Evolutionary conservation across 2,888 invertebrate genomes (phyloP).

Genomic region (Phania funesta): DNA sequence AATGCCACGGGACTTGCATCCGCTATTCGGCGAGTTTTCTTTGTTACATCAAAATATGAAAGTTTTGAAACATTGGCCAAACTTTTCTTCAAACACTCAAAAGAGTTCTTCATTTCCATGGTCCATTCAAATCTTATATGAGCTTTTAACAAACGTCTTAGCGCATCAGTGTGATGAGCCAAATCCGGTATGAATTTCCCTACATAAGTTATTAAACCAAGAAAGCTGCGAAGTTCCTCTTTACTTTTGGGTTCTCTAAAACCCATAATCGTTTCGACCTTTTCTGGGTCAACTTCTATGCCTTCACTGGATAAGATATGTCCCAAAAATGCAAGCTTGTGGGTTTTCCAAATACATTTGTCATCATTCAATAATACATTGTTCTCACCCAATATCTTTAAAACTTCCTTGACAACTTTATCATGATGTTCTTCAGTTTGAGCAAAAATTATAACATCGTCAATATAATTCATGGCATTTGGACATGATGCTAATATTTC

Average conservation of each 20-base stretch:
- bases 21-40: slow-evolving; percentile 72
- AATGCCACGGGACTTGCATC: slow-evolving; percentile 75
- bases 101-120: slow-evolving; percentile 70
- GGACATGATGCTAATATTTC: slow-evolving; percentile 71
- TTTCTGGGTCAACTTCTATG: slow-evolving; percentile 66
- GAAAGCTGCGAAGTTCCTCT: slow-evolving; percentile 74
- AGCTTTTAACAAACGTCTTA: slow-evolving; percentile 72
- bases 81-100: slow-evolving; percentile 68
- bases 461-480: slow-evolving; percentile 70
- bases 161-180: slow-evolving; percentile 69
- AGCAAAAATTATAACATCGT: slow-evolving; percentile 69
- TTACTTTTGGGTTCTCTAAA: slow-evolving; percentile 70
- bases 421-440: slow-evolving; percentile 71
- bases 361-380: slow-evolving; percentile 71
- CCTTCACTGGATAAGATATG: slow-evolving; percentile 69
- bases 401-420: slow-evolving; percentile 68
- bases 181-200: too few species aligned
- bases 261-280: slow-evolving; percentile 67
- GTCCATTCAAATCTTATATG: slow-evolving; percentile 71
- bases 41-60: slow-evolving; percentile 72
- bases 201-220: too few species aligned
- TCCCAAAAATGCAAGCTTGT: slow-evolving; percentile 69
- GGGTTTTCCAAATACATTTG: slow-evolving; percentile 69
- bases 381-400: slow-evolving; percentile 65
- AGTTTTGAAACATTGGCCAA: slow-evolving; percentile 67